phyloP scores from a whole-genome alignment of 2,113 vertebrate genomes.

The Tympanuchus pallidicinctus region DNA sequence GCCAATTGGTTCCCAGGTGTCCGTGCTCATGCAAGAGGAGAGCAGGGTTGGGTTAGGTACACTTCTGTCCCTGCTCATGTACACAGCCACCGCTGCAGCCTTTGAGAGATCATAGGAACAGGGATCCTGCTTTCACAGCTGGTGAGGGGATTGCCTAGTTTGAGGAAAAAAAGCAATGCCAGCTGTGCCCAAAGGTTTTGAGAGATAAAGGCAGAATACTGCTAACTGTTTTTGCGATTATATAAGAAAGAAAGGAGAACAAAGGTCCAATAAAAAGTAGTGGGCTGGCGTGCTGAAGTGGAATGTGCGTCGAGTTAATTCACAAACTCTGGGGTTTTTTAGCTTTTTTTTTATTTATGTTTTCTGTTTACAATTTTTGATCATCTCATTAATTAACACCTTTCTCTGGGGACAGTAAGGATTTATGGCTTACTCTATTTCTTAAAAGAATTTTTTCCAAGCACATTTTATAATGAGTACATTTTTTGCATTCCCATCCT shows the following conservation, averaged over 20 bases:
- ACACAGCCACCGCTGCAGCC: not conserved
- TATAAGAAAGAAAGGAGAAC: not conserved
- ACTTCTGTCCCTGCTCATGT: not conserved
- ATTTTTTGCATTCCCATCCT: not conserved
- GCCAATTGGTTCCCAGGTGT: fast-evolving
- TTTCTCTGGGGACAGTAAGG: not conserved
- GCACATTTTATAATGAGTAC: not conserved
- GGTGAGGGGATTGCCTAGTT: fast-evolving
- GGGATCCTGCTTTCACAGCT: not conserved
- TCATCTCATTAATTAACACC: constrained; percentile 6
- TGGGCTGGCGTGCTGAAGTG: not conserved
- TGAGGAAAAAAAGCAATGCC: not conserved
- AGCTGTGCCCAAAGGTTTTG: not conserved
- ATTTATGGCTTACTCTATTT: not conserved
- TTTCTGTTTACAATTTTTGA: not conserved
- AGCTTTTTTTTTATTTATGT: not conserved
- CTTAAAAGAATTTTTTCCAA: constrained; percentile 1
- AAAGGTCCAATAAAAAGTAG: too few species aligned
- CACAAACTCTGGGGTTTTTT: not conserved
- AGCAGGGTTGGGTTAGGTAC: fast-evolving
- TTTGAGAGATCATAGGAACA: fast-evolving
- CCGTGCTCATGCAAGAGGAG: not conserved
- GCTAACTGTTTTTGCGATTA: not conserved
- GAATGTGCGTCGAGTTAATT: not conserved
- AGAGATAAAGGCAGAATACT: not conserved